Evolutionary conservation across 1,140 invertebrate species (phyloP).

Genomic region (Pogonus chalceus): DNA sequence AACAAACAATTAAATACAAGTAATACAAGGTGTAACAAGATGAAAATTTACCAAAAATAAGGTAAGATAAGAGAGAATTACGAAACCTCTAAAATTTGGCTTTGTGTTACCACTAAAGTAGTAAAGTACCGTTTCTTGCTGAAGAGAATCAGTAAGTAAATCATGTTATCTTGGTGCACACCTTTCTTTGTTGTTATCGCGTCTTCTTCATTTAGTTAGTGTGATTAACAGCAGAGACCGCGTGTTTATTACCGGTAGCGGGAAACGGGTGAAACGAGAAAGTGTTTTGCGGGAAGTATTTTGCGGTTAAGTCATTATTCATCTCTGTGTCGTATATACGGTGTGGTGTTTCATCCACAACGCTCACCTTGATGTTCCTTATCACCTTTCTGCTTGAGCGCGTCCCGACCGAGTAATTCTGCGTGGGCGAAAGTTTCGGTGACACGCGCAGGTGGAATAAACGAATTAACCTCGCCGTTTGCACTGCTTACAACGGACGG

Average conservation of each 20-base stretch:
- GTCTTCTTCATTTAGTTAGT: slow-evolving; percentile 3
- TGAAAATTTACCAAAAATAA: too few relatives aligned
- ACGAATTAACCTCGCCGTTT: neutral
- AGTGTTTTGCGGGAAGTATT: neutral
- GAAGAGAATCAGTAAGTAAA: slow-evolving; percentile 6
- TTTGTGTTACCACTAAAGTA: too few relatives aligned
- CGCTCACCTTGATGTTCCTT: slow-evolving; percentile 8
- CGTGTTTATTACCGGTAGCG: slow-evolving; percentile 5
- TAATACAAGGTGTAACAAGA: too few relatives aligned
- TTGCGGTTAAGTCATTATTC: slow-evolving; percentile 3
- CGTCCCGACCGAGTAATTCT: neutral
- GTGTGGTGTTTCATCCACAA: neutral
- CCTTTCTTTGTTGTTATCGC: slow-evolving; percentile 6
- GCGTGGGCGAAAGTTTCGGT: neutral
- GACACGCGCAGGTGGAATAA: slow-evolving; percentile 2
- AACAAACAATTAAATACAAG: too few relatives aligned
- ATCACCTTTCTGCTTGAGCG: slow-evolving; percentile 13
- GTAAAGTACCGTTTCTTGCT: too few relatives aligned
- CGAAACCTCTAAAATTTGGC: too few relatives aligned
- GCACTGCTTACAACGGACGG: too few relatives aligned
- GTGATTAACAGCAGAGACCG: neutral
- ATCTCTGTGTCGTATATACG: too few relatives aligned
- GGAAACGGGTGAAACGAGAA: neutral
- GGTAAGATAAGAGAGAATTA: too few relatives aligned
- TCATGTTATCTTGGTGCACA: slow-evolving; percentile 1